Evolutionary conservation across 2,888 invertebrate species (phyloP).

Genomic region (Pseudococcus jackbeardsleyi): DNA sequence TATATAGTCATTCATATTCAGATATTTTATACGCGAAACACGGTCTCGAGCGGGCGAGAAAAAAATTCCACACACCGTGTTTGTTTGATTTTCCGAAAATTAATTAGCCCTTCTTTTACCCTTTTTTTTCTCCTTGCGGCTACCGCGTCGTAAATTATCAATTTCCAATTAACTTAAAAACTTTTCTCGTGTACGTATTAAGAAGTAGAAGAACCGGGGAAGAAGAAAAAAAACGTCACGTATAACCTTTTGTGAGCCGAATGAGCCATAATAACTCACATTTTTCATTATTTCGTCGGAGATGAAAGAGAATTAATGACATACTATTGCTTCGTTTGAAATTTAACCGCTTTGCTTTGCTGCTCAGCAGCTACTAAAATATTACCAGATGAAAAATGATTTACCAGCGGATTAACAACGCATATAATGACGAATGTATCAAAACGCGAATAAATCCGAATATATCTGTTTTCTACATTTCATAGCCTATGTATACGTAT

Average conservation of each 20-base stretch:
- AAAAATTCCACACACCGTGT: neutral
- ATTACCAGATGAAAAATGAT: constrained; percentile 14
- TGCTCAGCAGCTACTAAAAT: neutral
- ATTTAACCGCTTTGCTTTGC: neutral
- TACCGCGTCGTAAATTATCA: neutral
- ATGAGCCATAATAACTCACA: neutral
- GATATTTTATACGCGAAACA: neutral
- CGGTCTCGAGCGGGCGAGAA: neutral
- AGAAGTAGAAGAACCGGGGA: neutral
- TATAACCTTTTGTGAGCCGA: constrained; percentile 12
- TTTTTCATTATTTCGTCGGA: constrained; percentile 13
- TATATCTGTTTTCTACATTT: neutral
- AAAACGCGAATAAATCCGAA: constrained; percentile 12
- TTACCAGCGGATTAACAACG: constrained; percentile 17
- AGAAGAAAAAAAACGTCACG: neutral
- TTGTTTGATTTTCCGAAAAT: neutral
- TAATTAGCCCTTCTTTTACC: neutral
- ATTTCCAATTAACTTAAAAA: neutral
- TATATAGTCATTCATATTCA: neutral
- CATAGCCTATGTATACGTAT: no score
- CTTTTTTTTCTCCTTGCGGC: no score
- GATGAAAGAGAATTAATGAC: constrained; percentile 17
- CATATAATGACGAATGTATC: neutral
- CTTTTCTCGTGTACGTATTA: neutral
- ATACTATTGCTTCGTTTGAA: neutral